These are phyloP conservation scores for Lonchura striata DNA, from an alignment of 2,113 vertebrate genomes.

Conservation along the genomic window DNA sequence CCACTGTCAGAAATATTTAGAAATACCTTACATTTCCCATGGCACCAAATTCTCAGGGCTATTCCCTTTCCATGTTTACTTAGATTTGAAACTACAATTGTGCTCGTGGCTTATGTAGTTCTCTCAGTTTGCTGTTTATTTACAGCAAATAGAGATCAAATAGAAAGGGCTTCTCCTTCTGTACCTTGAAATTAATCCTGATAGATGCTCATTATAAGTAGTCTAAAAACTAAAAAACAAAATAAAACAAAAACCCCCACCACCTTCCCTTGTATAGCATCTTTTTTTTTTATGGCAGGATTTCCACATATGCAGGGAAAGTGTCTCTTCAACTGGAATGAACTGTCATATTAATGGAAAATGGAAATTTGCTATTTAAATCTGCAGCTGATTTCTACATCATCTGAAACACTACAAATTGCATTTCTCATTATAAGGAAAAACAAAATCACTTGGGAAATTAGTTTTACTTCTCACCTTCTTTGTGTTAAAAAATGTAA, in stretches of 20 bases:
- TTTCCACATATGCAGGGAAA: background rate
- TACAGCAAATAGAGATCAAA: background rate
- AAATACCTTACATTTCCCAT: background rate
- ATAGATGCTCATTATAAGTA: background rate
- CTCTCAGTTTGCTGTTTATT: background rate
- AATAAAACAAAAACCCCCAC: background rate
- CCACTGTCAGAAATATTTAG: background rate
- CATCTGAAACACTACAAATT: conserved; percentile 6
- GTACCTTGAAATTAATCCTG: background rate
- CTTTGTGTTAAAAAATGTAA: conserved; percentile 17
- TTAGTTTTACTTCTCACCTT: conserved; percentile 39
- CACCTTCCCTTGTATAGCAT: background rate
- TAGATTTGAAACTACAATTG: background rate
- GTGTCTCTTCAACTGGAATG: background rate
- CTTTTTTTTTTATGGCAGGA: background rate
- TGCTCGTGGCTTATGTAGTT: background rate
- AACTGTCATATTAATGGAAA: background rate
- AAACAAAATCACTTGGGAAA: conserved; percentile 47
- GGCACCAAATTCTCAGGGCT: background rate
- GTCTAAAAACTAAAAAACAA: background rate
- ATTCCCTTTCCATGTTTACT: background rate
- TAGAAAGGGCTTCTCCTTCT: background rate
- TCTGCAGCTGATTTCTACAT: background rate
- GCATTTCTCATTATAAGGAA: background rate
- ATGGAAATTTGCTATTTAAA: background rate